A percentile compares a stretch with the other conserved stretches of the same genome.
Conservation (phyloP, 1,140 invertebrate species). For the Ylistrum balloti region DNA sequence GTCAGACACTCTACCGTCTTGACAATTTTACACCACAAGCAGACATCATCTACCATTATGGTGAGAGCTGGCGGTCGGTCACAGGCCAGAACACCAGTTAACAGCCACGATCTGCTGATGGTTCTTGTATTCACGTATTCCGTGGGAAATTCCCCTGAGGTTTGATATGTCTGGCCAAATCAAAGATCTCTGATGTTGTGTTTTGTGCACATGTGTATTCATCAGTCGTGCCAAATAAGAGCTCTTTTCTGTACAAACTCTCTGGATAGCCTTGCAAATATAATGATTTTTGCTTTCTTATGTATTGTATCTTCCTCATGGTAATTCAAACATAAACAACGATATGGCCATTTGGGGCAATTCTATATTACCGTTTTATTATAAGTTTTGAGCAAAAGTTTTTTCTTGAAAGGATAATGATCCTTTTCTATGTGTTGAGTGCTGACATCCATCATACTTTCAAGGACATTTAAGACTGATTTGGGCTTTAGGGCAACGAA, state of each 20-base stretch:
- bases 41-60: neutral
- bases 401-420: conserved; percentile 5
- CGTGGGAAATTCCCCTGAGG: conserved; percentile 13
- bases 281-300: conserved; percentile 1
- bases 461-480: conserved; percentile 5
- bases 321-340: neutral
- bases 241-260: neutral
- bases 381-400: neutral
- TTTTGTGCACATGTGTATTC: conserved; percentile 9
- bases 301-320: neutral
- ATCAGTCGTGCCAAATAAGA: neutral
- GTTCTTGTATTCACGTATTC: conserved; percentile 23
- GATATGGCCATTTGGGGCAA: neutral
- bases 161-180: neutral
- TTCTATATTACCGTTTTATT: neutral
- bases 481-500: neutral
- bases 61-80: neutral
- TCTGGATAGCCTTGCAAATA: neutral
- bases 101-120: neutral
- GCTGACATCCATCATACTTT: neutral
- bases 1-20: neutral
- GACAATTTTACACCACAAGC: neutral
- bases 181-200: neutral
- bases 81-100: neutral
- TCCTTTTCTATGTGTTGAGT: neutral